A percentile compares a stretch with the other conserved stretches of the same genome.
phyloP scores from a whole-genome alignment of 2,113 vertebrate genomes.

The Guaruba guarouba region DNA sequence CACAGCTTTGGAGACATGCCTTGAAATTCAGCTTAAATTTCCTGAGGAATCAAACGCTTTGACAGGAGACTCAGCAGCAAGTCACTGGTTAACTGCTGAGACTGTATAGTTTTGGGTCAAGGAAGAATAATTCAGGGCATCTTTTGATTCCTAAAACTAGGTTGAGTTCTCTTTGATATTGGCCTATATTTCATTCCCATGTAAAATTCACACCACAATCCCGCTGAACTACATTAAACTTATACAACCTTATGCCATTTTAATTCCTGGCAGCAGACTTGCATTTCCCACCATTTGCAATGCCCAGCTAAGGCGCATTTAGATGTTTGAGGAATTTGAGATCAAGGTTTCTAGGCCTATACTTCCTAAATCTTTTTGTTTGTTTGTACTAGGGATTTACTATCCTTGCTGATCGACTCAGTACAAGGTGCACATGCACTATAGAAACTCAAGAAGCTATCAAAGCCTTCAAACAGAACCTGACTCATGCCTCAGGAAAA shows the following conservation, averaged over 20 bases:
- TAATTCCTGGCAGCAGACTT: neutral
- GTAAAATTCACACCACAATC: neutral
- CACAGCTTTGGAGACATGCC: neutral
- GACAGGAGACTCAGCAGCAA: neutral
- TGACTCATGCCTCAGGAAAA: neutral
- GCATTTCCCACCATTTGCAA: neutral
- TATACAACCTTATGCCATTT: neutral
- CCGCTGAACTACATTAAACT: neutral
- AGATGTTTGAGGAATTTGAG: neutral
- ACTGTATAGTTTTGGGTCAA: neutral
- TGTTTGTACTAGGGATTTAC: neutral
- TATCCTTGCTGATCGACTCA: neutral
- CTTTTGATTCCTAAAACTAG: neutral
- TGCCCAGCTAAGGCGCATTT: neutral
- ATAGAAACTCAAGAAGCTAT: neutral
- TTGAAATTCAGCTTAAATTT: neutral
- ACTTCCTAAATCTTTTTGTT: neutral
- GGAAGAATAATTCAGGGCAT: neutral
- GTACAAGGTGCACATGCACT: neutral
- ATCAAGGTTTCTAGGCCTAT: neutral
- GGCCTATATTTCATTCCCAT: neutral
- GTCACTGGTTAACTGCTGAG: neutral
- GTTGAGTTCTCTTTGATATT: neutral
- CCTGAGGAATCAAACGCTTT: neutral
- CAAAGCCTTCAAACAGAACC: neutral